Evolutionary conservation across 2,113 vertebrate species (phyloP), one percentile per base, ranked within the genome.

Genomic region (Crotalus helleri): DNA sequence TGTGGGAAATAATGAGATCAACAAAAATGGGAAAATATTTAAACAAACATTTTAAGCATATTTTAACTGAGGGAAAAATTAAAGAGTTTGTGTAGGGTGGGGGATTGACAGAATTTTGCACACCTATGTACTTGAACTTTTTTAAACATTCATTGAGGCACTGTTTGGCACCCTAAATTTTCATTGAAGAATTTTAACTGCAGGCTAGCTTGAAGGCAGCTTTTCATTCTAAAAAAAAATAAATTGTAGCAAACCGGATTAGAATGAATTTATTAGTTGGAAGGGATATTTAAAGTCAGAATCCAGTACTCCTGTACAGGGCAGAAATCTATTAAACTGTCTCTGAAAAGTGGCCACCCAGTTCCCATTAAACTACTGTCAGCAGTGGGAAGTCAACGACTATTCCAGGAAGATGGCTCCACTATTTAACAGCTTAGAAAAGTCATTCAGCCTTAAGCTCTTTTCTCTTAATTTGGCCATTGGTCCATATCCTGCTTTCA

Each of bases 1-100:
- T 86, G 29, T 15, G 61, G 46, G 10, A 90, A 29, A 59, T 94
- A 96, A 92, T 88, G 94, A 92, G 51, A 61, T 69, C n/a, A 74
- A 44, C 17, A 61, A 92, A 53, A 21, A 81, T 46, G 8, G 2
- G 5, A 53, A 85, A 3, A 88, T 13, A 54, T 95, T 69, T 69
- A 69, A 69, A 93, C 94, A 93, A 92, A 91, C 94, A 90, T 91
- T 92, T 92, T 94, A 3, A 91, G 0, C 4, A 0, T 13, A 10
- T 58, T 92, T 85, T 92, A n/a, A 87, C 94, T 11, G 1, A 7
- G 59, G 39, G 0, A 5, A 1, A 7, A 24, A 8, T 92, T 57
- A 88, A 24, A 85, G 51, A 19, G 46, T 9, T 17, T 61, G 51
- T 39, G 12, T 21, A 44, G 74, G 19, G 7, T 39, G 69, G 33